Percentiles rank a stretch among this genome's conserved stretches.
Conservation (phyloP, 2,797 vertebrate genomes). For the Bucorvus abyssinicus region DNA sequence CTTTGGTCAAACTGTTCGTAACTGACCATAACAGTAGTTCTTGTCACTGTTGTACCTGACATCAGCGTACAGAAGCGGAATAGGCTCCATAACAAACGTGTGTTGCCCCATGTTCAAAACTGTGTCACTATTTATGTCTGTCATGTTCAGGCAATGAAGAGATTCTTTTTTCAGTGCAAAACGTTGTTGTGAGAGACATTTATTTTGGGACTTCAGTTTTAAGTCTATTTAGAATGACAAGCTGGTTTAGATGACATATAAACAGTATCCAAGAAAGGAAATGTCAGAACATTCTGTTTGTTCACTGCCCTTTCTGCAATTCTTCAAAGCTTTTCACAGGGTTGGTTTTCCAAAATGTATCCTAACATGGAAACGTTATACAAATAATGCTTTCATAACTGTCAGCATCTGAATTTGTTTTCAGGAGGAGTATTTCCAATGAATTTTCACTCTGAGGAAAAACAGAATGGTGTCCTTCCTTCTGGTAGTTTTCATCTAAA, state of each 20-base stretch:
- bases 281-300: constrained; percentile 37
- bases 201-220: constrained; percentile 10
- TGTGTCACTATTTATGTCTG: neutral
- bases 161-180: neutral
- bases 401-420: constrained; percentile 50
- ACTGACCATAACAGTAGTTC: neutral
- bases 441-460: neutral
- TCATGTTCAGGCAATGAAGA: neutral
- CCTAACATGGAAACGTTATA: neutral
- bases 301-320: constrained; percentile 24
- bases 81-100: neutral
- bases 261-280: constrained; percentile 25
- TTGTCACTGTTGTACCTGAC: neutral
- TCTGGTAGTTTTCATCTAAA: neutral
- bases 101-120: neutral
- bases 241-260: neutral
- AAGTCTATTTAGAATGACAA: neutral
- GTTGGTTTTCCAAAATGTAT: constrained; percentile 5
- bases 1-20: neutral
- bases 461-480: neutral
- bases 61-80: neutral
- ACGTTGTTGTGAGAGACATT: neutral
- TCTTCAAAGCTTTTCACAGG: constrained; percentile 30
- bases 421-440: constrained; percentile 12
- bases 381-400: constrained; percentile 47